phyloP scores from a whole-genome alignment of 2,797 vertebrate species.

The Chloroceryle inda region DNA sequence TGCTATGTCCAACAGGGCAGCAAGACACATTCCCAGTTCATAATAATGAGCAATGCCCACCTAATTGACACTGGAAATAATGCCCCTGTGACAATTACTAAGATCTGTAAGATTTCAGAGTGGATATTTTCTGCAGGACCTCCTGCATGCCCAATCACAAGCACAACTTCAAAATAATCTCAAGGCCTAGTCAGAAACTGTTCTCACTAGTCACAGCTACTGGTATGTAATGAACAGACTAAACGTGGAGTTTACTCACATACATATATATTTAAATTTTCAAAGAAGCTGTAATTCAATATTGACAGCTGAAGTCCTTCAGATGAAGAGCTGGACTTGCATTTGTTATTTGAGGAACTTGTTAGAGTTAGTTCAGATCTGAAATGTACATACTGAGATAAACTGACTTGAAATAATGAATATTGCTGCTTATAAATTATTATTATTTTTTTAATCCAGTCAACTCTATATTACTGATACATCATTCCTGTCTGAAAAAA shows the following conservation, averaged over 20 bases:
- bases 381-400: not conserved
- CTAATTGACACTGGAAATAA: not conserved
- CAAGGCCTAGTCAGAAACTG: not conserved
- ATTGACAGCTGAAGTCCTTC: not conserved
- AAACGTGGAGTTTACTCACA: not conserved
- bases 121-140: not conserved
- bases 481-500: not conserved
- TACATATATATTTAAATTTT: not conserved
- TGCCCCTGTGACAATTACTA: not conserved
- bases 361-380: not conserved
- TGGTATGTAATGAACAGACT: not conserved
- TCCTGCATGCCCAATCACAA: not conserved
- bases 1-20: not conserved
- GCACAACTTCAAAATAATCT: not conserved
- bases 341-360: constrained; percentile 9
- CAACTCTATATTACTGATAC: not conserved
- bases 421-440: not conserved
- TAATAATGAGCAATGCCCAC: not conserved
- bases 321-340: not conserved
- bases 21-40: not conserved
- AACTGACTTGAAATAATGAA: constrained; percentile 51
- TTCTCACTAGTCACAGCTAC: not conserved
- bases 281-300: not conserved
- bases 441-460: not conserved
- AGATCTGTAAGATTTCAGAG: not conserved